Evolutionary conservation across 2,113 vertebrate species (phyloP), one percentile per base, ranked within the genome.

Genomic region (Ptychochromis oligacanthus): DNA sequence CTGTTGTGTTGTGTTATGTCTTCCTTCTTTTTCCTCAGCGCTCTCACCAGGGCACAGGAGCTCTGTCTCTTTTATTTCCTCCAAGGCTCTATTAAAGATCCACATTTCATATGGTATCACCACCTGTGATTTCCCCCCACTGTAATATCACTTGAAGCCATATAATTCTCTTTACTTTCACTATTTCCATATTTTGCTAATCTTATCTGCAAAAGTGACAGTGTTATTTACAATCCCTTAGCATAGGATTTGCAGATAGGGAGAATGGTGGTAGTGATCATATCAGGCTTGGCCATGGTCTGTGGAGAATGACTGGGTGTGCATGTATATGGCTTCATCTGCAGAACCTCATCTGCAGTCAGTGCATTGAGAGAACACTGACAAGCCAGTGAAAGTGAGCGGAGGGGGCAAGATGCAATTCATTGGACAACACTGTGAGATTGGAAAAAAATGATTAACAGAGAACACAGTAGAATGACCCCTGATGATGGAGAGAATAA

Each of bases 151-250:
- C 75, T 57, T 78, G 58, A 74, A 28, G 80, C 88, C 87, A 84
- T 87, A 93, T 78, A 87, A 89, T 80, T 92, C 79, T 82, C 81
- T 85, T 91, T 85, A 86, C 88, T 75, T 89, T 60, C 49, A 60
- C 85, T 90, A 80, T 85, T 91, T 81, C 88, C 82, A 80, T 90
- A 90, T 92, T 93, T 87, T 22, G 80, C 81, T 2, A 78, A 87
- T 88, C 92, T 91, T 94, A 94, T 93, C 94, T 78, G 70, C 20
- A 36, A 62, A 92, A 82, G 84, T 94, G 93, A 93, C 92, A 90
- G 88, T 74, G 85, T 91, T 93, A 95, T 95, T 94, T 94, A 94
- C 88, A 86, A 81, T 86, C 89, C 91, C 85, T 77, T 61, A 79
- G 88, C 83, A 78, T 28, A 2, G 92, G 86, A 90, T 91, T 77